Percentiles rank a stretch among this genome's conserved stretches.
Conservation (phyloP, 2,113 vertebrate genomes). For the Psettodes erumei region DNA sequence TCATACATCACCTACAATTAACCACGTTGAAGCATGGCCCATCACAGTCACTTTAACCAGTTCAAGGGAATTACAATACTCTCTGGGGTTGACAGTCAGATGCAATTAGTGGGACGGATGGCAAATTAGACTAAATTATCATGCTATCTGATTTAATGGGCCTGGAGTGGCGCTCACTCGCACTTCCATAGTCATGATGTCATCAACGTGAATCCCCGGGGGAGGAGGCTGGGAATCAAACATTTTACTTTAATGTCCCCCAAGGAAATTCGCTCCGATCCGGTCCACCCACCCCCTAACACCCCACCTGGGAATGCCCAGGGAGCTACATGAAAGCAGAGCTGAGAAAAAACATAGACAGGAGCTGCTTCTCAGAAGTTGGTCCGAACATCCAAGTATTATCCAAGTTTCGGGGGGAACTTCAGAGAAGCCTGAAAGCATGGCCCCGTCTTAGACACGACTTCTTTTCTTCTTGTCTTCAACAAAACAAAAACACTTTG, state of each 20-base stretch:
- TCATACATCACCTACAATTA: slow-evolving; percentile 68
- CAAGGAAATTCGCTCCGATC: slow-evolving; percentile 65
- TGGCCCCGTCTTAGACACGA: slow-evolving; percentile 31
- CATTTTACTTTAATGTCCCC: slow-evolving; percentile 72
- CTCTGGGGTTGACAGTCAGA: slow-evolving; percentile 76
- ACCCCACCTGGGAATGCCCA: slow-evolving; percentile 66
- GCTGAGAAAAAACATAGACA: slow-evolving; percentile 43
- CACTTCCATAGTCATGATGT: slow-evolving; percentile 63
- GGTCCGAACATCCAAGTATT: slow-evolving; percentile 33
- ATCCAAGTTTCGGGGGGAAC: slow-evolving; percentile 42
- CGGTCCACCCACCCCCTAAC: slow-evolving; percentile 63
- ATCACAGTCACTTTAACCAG: slow-evolving; percentile 78
- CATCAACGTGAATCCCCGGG: slow-evolving; percentile 59
- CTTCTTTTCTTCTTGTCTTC: background rate
- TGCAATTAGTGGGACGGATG: slow-evolving; percentile 81
- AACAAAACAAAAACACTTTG: slow-evolving; percentile 19
- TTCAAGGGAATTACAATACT: slow-evolving; percentile 76
- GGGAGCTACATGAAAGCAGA: slow-evolving; percentile 44
- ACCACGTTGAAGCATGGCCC: slow-evolving; percentile 65
- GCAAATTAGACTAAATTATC: slow-evolving; percentile 82
- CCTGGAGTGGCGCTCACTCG: slow-evolving; percentile 49
- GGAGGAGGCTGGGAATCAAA: slow-evolving; percentile 60
- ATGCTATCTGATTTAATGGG: slow-evolving; percentile 79
- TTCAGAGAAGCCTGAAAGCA: slow-evolving; percentile 42
- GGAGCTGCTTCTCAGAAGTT: slow-evolving; percentile 55